Percentiles rank a stretch among this genome's conserved stretches.
Conservation (phyloP, 92 coral and sea anemone genomes). For the Galaxea fascicularis region DNA sequence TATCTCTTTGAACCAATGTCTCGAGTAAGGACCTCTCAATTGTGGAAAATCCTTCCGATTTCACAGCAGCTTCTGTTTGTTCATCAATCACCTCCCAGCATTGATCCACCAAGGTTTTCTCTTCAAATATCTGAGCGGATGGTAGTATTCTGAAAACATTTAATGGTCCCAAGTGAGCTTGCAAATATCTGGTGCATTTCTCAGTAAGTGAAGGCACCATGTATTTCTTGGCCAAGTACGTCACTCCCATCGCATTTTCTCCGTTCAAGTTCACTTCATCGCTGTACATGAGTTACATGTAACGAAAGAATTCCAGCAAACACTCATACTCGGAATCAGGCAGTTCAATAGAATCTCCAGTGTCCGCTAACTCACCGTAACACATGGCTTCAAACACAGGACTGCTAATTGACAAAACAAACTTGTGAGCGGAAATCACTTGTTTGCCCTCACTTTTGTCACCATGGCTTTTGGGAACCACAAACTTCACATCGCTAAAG, state of each 20-base stretch:
- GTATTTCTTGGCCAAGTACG: conserved; percentile 76
- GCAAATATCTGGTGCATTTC: conserved; percentile 58
- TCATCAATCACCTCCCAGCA: too few species aligned
- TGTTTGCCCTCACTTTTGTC: conserved; percentile 26
- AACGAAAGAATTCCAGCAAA: conserved; percentile 69
- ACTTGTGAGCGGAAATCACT: conserved; percentile 48
- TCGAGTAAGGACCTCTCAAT: neutral
- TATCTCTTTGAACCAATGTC: neutral
- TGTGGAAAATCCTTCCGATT: neutral
- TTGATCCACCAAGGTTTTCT: too few species aligned
- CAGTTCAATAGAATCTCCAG: conserved; percentile 19
- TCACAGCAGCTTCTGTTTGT: too few species aligned
- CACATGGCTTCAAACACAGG: conserved; percentile 79
- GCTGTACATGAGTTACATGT: conserved; percentile 70
- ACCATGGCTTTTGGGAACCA: conserved; percentile 2
- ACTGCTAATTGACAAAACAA: conserved; percentile 48
- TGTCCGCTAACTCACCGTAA: conserved; percentile 63
- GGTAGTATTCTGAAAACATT: conserved; percentile 48
- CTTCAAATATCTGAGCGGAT: neutral
- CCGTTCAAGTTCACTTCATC: conserved; percentile 74
- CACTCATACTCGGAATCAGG: conserved; percentile 66
- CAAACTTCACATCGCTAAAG: conserved; percentile 58
- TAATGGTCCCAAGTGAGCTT: conserved; percentile 55
- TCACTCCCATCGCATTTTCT: conserved; percentile 70
- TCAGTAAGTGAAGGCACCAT: conserved; percentile 71